A percentile compares a stretch with the other conserved stretches of the same genome.
Evolutionary conservation across 2,888 invertebrate species (phyloP).

Genomic region (Prosapia bicincta): DNA sequence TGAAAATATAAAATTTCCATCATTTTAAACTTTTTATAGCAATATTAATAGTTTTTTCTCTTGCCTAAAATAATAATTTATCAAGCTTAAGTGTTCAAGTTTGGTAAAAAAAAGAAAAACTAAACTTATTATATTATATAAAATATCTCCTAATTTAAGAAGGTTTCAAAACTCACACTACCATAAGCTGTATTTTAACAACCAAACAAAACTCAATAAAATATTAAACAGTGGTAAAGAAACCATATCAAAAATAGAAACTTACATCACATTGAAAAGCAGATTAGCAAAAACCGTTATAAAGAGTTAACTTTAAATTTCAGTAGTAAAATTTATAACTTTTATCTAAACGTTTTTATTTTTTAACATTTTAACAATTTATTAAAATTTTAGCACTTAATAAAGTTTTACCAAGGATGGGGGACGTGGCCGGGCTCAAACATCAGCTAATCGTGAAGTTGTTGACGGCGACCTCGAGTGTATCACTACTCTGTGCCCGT

Average conservation of each 20-base stretch:
- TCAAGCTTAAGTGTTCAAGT: background rate
- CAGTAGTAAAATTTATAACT: background rate
- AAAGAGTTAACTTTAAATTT: background rate
- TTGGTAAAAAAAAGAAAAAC: background rate
- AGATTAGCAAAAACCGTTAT: background rate
- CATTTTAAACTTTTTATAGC: too few species aligned
- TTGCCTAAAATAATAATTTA: too few species aligned
- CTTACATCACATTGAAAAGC: background rate
- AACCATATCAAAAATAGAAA: background rate
- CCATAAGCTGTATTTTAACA: background rate
- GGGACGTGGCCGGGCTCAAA: slow-evolving; percentile 70
- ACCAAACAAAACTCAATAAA: background rate
- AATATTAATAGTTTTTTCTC: too few species aligned
- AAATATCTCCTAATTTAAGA: background rate
- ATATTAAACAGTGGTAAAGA: background rate
- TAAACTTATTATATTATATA: background rate
- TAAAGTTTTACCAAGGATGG: slow-evolving; percentile 38
- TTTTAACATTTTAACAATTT: background rate
- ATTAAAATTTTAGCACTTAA: background rate
- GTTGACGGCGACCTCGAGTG: slow-evolving; percentile 83
- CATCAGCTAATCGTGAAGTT: slow-evolving; percentile 78
- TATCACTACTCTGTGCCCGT: slow-evolving; percentile 87
- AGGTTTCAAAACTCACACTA: too few species aligned
- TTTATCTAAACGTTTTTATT: background rate
- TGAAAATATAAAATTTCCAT: too few species aligned